phyloP scores from a whole-genome alignment of 2,888 invertebrate genomes.

The Perizoma affinitatum region DNA sequence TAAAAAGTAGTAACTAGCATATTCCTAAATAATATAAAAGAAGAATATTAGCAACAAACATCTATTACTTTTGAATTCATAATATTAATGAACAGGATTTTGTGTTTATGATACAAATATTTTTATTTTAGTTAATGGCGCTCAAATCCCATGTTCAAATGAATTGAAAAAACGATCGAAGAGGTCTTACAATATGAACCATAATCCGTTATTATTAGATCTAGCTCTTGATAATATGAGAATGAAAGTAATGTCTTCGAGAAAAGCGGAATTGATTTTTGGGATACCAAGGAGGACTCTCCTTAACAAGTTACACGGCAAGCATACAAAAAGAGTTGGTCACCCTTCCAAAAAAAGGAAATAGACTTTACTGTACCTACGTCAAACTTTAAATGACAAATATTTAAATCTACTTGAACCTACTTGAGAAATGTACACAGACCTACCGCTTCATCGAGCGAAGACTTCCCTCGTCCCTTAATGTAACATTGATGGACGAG shows the following conservation, averaged over 20 bases:
- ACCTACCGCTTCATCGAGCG: too few species aligned
- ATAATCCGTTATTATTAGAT: background rate
- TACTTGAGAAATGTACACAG: too few species aligned
- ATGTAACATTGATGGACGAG: too few species aligned
- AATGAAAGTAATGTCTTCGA: background rate
- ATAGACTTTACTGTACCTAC: too few species aligned
- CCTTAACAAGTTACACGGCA: background rate
- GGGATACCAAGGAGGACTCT: constrained; percentile 1
- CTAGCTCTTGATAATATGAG: constrained; percentile 1
- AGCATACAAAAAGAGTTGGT: background rate
- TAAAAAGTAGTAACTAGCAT: too few species aligned
- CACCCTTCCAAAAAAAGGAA: background rate
- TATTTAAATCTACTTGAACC: too few species aligned
- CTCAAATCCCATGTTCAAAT: background rate
- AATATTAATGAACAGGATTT: background rate
- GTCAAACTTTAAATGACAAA: too few species aligned
- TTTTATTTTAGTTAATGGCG: background rate
- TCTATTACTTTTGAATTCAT: background rate
- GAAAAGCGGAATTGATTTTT: background rate
- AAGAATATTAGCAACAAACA: too few species aligned
- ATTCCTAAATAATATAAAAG: too few species aligned
- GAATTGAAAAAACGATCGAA: background rate
- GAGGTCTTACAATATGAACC: background rate
- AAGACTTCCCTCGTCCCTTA: too few species aligned
- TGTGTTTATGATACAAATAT: background rate